Percentiles rank a stretch among this genome's conserved stretches.
phyloP scores from a whole-genome alignment of 2,113 vertebrate species.

The Delphinus delphis region DNA sequence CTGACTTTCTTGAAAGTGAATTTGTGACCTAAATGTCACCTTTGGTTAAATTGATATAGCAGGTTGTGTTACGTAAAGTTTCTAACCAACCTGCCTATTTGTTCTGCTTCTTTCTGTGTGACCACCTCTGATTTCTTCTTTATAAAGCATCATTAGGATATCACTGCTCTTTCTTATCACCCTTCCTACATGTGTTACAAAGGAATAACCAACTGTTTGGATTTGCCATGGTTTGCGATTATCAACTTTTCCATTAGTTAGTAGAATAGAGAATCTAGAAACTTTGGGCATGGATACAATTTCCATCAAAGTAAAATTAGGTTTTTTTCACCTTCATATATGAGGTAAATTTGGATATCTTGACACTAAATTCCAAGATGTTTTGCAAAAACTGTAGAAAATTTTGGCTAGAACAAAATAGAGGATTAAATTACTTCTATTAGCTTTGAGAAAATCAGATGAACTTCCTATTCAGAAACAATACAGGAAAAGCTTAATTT shows the following conservation, averaged over 20 bases:
- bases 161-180: background rate
- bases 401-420: background rate
- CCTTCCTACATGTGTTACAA: background rate
- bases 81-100: background rate
- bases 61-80: background rate
- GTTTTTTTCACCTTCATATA: background rate
- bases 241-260: background rate
- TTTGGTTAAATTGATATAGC: background rate
- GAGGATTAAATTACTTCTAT: background rate
- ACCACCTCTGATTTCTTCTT: background rate
- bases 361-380: background rate
- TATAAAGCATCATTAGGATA: background rate
- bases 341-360: background rate
- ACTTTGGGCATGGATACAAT: background rate
- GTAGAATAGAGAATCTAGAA: background rate
- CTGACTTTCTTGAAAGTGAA: slow-evolving; percentile 34
- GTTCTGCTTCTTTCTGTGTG: background rate
- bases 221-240: background rate
- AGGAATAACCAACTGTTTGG: background rate
- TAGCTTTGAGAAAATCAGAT: slow-evolving; percentile 30
- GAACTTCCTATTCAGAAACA: background rate
- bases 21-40: background rate
- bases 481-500: background rate
- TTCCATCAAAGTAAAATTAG: background rate
- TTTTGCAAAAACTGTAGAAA: background rate